Evolutionary conservation across 2,888 invertebrate species (phyloP), one percentile per base, ranked within the genome.

Genomic region (Lucinisca nassula): DNA sequence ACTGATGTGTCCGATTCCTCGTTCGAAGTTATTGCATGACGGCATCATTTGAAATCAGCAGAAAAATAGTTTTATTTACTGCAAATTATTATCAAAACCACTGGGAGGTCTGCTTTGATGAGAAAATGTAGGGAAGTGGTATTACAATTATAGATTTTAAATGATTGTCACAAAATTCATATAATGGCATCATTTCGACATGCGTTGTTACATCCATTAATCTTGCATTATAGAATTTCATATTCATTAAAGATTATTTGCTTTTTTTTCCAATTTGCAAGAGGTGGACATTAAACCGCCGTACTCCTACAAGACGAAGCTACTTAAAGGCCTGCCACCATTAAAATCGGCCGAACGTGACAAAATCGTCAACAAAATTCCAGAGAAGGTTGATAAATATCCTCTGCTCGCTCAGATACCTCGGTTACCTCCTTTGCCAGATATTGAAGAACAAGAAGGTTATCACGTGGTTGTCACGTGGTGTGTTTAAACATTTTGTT

Each of bases 381-480:
- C 90, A n/a, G 79, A 82, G 35, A 87, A 79, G 45, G 85, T 90
- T 10, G 90, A 90, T 75, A 90, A 85, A 73, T 87, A 78, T 38
- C 90, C 90, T 10, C 73, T 61, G 27, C 75, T 90, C 38, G 90
- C 85, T 32, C 82, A 88, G 61, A 81, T 90, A 79, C 90, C 85
- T 38, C 87, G 87, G 79, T 75, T 90, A 79, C 90, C 90, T 76
- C 90, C 90, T 37, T 70, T 90, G 74, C 90, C 90, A 45, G 86
- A 84, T 73, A 87, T 90, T 73, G 85, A 77, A 82, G 90, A 90
- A 51, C 90, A 90, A 90, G 90, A 90, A 90, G 90, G 90, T 90
- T 67, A 17, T 67, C 67, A 67, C 67, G 67, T 67, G 67, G 17
- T 17, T 17, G 45, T 45, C 45, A 45, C 45, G 45, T 45, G 45